phyloP scores from a whole-genome alignment of 2,113 vertebrate genomes.

The Planiliza haematocheilus region DNA sequence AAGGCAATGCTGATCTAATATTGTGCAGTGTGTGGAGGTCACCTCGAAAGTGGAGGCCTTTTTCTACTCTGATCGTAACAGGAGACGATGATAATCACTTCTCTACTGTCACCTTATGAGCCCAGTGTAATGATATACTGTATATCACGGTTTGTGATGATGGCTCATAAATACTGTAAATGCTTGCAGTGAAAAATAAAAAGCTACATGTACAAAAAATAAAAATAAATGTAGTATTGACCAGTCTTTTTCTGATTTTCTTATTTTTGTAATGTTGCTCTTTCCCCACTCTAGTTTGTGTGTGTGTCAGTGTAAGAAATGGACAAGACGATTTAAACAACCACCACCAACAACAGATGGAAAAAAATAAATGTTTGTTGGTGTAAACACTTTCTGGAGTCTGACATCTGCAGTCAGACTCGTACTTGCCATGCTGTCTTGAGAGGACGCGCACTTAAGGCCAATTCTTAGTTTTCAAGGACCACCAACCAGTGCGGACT shows the following conservation, averaged over 20 bases:
- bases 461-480: too few relatives aligned
- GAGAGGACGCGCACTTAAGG: neutral
- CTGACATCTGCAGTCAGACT: slow-evolving; percentile 33
- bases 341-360: neutral
- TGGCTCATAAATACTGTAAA: too few relatives aligned
- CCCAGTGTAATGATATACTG: too few relatives aligned
- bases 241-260: slow-evolving; percentile 44
- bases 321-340: slow-evolving; percentile 24
- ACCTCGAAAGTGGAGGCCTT: too few relatives aligned
- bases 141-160: too few relatives aligned
- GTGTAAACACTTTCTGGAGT: slow-evolving; percentile 21
- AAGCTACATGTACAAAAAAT: too few relatives aligned
- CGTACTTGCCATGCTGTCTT: neutral
- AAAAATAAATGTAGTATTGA: too few relatives aligned
- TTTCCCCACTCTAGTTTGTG: neutral
- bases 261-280: slow-evolving; percentile 2
- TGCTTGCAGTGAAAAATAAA: too few relatives aligned
- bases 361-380: slow-evolving; percentile 13
- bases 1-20: neutral
- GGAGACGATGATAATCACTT: too few relatives aligned
- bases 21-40: neutral
- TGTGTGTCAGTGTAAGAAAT: neutral
- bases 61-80: too few relatives aligned
- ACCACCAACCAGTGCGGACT: too few relatives aligned
- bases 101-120: too few relatives aligned